Conservation (phyloP, 2,113 vertebrate species). For the Corynorhinus townsendii region DNA sequence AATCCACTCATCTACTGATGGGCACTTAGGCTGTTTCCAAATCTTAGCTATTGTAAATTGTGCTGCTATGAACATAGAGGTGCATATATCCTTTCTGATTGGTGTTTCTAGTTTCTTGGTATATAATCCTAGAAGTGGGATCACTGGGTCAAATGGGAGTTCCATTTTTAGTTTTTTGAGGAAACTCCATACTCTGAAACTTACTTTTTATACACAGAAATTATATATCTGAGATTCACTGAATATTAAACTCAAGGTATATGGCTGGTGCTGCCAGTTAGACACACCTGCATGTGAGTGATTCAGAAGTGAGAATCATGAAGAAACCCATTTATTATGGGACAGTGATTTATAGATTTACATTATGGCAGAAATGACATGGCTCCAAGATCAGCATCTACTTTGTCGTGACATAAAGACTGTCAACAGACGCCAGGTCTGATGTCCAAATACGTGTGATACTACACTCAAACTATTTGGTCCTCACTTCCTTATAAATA, state of each 20-base stretch:
- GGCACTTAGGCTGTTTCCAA: no score
- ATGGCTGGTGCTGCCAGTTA: not conserved
- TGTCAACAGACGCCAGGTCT: accelerated
- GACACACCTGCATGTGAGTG: not conserved
- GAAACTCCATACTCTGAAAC: not conserved
- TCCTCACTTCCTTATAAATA: not conserved
- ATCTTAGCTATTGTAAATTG: no score
- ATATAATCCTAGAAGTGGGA: no score
- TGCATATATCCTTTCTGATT: no score
- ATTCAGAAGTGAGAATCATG: not conserved
- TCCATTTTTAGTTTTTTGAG: no score
- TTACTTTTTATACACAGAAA: not conserved
- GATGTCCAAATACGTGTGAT: not conserved
- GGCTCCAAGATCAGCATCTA: not conserved
- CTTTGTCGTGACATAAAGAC: not conserved
- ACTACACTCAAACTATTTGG: not conserved
- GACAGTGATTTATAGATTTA: not conserved
- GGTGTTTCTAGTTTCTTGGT: no score
- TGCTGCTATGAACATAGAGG: no score
- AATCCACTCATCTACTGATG: no score
- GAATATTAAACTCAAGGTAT: not conserved
- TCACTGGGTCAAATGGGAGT: no score
- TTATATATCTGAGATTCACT: not conserved
- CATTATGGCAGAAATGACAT: not conserved
- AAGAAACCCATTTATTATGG: not conserved